These are phyloP conservation scores for Botia kubotai DNA, from an alignment of 2,797 vertebrate species.

Conservation along the genomic window DNA sequence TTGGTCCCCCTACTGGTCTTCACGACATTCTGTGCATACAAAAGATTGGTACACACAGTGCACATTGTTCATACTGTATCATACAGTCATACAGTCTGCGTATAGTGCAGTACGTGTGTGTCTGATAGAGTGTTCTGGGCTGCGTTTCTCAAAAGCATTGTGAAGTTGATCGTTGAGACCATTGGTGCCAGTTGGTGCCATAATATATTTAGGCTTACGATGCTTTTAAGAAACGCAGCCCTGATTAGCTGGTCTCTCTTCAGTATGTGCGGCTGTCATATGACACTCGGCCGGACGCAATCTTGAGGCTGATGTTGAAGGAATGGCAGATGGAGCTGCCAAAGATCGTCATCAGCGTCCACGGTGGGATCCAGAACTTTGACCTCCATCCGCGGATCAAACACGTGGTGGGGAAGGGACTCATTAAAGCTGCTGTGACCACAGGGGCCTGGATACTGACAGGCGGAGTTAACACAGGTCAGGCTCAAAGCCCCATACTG, in stretches of 20 bases:
- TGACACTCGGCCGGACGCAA: constrained; percentile 90
- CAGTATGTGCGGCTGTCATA: constrained; percentile 94
- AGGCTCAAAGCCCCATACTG: not conserved
- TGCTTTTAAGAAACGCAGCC: too few relatives aligned
- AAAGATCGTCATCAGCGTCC: constrained; percentile 97
- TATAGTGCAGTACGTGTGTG: too few relatives aligned
- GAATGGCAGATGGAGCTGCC: constrained; percentile 99
- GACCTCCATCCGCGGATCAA: constrained; percentile 97
- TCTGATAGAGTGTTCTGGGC: not conserved
- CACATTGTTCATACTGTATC: too few relatives aligned
- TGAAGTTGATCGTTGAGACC: too few relatives aligned
- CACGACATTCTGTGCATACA: too few relatives aligned
- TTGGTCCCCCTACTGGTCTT: not conserved
- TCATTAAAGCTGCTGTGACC: constrained; percentile 98
- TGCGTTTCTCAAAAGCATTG: too few relatives aligned
- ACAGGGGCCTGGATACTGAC: constrained; percentile 99
- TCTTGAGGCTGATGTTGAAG: constrained; percentile 94
- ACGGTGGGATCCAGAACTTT: constrained; percentile 98
- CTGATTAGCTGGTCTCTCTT: not conserved
- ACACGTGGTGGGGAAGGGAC: constrained; percentile 96
- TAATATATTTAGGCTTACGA: too few relatives aligned
- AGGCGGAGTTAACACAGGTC: constrained; percentile 96
- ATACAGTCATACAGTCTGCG: too few relatives aligned
- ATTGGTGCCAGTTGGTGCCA: too few relatives aligned
- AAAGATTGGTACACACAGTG: too few relatives aligned